phyloP scores from a whole-genome alignment of 2,113 vertebrate genomes.

The Cynoglossus semilaevis region DNA sequence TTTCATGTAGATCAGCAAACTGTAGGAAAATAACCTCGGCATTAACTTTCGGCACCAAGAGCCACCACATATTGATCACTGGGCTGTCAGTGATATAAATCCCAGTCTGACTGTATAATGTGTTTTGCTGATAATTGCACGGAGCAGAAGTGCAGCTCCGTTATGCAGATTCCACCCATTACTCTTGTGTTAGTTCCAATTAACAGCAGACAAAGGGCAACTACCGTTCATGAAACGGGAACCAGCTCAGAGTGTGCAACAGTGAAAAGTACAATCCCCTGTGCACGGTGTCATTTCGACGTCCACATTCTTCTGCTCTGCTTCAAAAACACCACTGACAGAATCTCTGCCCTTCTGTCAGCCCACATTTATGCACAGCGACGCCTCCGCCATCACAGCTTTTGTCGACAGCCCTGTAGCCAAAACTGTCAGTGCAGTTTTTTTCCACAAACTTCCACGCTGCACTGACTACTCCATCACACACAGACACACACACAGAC shows the following conservation, averaged over 20 bases:
- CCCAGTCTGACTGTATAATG: too few species aligned
- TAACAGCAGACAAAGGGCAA: neutral
- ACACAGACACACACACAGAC: neutral
- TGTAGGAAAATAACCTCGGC: too few species aligned
- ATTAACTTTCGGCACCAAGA: too few species aligned
- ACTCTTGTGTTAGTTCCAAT: neutral
- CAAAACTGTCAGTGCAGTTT: constrained; percentile 9
- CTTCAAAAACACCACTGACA: constrained; percentile 1
- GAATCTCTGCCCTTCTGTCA: constrained; percentile 16
- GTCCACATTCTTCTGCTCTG: too few species aligned
- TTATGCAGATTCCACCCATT: neutral
- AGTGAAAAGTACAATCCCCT: neutral
- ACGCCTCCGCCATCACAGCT: neutral
- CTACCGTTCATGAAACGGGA: neutral
- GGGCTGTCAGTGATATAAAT: too few species aligned
- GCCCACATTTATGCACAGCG: constrained; percentile 15
- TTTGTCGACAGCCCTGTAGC: constrained; percentile 15
- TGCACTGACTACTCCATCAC: constrained; percentile 21
- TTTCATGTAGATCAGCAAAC: too few species aligned
- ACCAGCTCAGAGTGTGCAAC: neutral
- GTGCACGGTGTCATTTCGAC: neutral
- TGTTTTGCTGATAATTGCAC: too few species aligned
- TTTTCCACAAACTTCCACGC: neutral
- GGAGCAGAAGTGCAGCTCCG: too few species aligned
- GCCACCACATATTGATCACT: too few species aligned